These are phyloP conservation scores for Cephus sareptanus DNA, from an alignment of 2,888 invertebrate species.

Conservation along the genomic window DNA sequence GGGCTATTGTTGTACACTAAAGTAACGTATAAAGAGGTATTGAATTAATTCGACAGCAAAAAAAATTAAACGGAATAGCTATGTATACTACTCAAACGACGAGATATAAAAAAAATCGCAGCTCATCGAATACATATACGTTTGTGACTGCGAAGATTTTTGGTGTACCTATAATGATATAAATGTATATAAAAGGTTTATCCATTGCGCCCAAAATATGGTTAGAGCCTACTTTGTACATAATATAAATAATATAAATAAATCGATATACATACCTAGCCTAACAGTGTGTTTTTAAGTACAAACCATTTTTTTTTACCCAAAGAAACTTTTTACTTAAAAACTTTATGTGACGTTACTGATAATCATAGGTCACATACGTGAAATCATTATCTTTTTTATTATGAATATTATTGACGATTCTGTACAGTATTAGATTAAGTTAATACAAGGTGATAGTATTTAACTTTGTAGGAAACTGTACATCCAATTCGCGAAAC, in stretches of 20 bases:
- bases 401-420: not conserved
- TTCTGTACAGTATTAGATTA: not conserved
- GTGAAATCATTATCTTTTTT: not conserved
- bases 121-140: conserved; percentile 28
- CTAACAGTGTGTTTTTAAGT: conserved; percentile 25
- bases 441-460: conserved; percentile 59
- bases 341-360: not conserved
- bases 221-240: conserved; percentile 57
- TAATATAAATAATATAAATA: conserved; percentile 60
- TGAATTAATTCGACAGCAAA: conserved; percentile 3
- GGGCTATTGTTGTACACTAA: conserved; percentile 34
- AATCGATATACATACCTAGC: conserved; percentile 55
- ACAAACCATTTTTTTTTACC: not conserved
- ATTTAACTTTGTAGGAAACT: conserved; percentile 73
- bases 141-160: conserved; percentile 50
- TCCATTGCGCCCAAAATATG: conserved; percentile 54
- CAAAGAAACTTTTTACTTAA: not conserved
- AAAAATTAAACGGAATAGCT: conserved; percentile 21
- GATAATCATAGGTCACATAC: not conserved
- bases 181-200: conserved; percentile 58
- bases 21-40: conserved; percentile 16
- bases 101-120: conserved; percentile 32
- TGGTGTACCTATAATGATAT: conserved; percentile 56
- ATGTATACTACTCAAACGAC: conserved; percentile 39
- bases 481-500: conserved; percentile 81